Evolutionary conservation across 2,797 vertebrate species (phyloP).

Genomic region (Echiichthys vipera): DNA sequence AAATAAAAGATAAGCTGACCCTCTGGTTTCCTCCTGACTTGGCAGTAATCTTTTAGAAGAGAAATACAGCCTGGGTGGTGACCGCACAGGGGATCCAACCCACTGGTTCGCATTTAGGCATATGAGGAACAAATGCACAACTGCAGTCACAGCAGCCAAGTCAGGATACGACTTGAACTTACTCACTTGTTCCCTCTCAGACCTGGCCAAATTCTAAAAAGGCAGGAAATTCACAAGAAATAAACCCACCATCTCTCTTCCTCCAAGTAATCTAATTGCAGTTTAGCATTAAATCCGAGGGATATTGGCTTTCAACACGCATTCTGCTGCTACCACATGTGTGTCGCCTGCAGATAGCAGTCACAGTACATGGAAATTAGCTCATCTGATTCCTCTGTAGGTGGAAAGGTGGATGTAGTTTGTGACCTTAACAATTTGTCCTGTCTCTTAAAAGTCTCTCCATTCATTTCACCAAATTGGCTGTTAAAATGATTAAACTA

Average conservation of each 20-base stretch:
- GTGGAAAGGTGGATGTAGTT: neutral
- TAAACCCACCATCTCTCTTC: slow-evolving; percentile 2
- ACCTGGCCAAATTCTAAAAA: slow-evolving; percentile 13
- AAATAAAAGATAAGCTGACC: neutral
- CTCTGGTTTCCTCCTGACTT: slow-evolving; percentile 2
- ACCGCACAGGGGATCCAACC: slow-evolving; percentile 17
- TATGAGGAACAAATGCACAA: slow-evolving; percentile 34
- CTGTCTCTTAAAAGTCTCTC: neutral
- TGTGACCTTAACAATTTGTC: neutral
- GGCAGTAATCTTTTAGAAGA: neutral
- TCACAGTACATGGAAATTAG: neutral
- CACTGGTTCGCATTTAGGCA: slow-evolving; percentile 29
- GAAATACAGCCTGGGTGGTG: slow-evolving; percentile 10
- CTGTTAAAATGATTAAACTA: neutral
- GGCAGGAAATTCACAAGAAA: slow-evolving; percentile 24
- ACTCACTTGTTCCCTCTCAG: slow-evolving; percentile 32
- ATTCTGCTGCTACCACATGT: slow-evolving; percentile 16
- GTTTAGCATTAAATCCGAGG: slow-evolving; percentile 23
- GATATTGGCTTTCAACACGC: slow-evolving; percentile 12
- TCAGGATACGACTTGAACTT: slow-evolving; percentile 14
- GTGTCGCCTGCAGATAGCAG: slow-evolving; percentile 17
- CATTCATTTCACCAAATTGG: neutral
- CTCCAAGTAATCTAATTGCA: slow-evolving; percentile 21
- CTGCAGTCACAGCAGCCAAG: slow-evolving; percentile 18
- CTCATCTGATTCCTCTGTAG: slow-evolving; percentile 14